Evolutionary conservation across 2,888 invertebrate genomes (phyloP), one percentile per base, ranked within the genome.

Genomic region (Acrobasis consociella): DNA sequence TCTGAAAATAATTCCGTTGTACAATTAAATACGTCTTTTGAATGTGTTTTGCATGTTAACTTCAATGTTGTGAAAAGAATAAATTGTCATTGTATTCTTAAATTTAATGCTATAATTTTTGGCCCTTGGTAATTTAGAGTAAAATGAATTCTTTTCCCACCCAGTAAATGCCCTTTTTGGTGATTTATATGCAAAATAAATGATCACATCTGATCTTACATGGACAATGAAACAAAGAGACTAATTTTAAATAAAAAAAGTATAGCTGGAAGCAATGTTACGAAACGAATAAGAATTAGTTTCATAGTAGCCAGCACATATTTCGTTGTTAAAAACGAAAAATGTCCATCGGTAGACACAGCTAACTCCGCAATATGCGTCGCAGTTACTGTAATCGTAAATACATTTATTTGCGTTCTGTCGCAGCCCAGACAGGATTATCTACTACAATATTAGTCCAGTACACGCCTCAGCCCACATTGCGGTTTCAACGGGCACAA

Each of bases 401-500:
- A 42, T 22, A 46, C 39, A 42, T 16, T 56, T 16, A 15, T 5
- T 38, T 11, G n/a, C 9, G 1, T 11, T 51, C 37, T 53, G 37
- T 15, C 53, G 37, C 55, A 42, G 3, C 37, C 37, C 53, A 5
- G 31, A 31, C 46, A 46, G 39, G 55, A 56, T 56, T 56, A 56
- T 56, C 55, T 56, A 38, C 17, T 17, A 56, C 22, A 56, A 16
- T 46, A 56, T 46, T n/a, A 55, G 38, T 9, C 31, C n/a, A 15
- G 13, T 11, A 16, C 31, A 50, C 15, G 16, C 9, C 16, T 55
- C 53, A 53, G 15, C 37, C 39, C 39, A 56, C 55, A 56, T 42
- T 56, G 56, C 42, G 42, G 56, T 56, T 17, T 56, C 46, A 46
- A 42, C 42, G 17, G 13, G 56, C 13, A 42, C 56, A 56, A 56